These are phyloP conservation scores for Stratiolaelaps scimitus DNA, from an alignment of 1,140 invertebrate species.

Conservation along the genomic window DNA sequence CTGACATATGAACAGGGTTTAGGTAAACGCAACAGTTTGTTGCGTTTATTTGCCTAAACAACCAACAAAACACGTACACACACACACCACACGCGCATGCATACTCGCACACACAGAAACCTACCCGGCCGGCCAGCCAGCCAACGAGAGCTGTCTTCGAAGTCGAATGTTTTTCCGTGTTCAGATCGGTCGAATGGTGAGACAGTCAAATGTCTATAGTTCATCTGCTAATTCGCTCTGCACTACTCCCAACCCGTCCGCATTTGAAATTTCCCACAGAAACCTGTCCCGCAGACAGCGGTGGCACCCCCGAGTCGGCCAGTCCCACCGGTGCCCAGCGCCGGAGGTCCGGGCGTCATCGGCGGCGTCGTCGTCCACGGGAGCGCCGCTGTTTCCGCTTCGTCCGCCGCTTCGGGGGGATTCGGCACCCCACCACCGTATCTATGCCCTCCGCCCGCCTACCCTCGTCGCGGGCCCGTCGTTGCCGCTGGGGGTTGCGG, in stretches of 20 bases:
- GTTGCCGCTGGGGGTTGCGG: no score
- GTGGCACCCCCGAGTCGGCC: conserved; percentile 65
- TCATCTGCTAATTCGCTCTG: not conserved
- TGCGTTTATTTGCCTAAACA: no score
- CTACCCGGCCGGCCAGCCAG: no score
- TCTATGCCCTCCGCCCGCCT: conserved; percentile 30
- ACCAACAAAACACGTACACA: no score
- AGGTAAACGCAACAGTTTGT: no score
- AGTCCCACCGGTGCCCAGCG: conserved; percentile 24
- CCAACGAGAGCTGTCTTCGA: no score
- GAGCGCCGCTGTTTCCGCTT: conserved; percentile 6
- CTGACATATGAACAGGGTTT: no score
- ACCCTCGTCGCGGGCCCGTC: conserved; percentile 32
- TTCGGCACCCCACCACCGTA: conserved; percentile 35
- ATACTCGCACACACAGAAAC: no score
- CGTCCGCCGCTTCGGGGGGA: conserved; percentile 25
- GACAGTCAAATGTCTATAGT: no score
- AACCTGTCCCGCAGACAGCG: conserved; percentile 80
- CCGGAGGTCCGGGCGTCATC: conserved; percentile 6
- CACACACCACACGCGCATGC: no score
- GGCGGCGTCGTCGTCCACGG: conserved; percentile 7
- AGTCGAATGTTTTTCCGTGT: no score
- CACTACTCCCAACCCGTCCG: not conserved
- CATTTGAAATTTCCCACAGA: conserved; percentile 45
- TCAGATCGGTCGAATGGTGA: no score